A percentile compares a stretch with the other conserved stretches of the same genome.
Conservation (phyloP, 2,888 invertebrate species). For the Ceriagrion tenellum region DNA sequence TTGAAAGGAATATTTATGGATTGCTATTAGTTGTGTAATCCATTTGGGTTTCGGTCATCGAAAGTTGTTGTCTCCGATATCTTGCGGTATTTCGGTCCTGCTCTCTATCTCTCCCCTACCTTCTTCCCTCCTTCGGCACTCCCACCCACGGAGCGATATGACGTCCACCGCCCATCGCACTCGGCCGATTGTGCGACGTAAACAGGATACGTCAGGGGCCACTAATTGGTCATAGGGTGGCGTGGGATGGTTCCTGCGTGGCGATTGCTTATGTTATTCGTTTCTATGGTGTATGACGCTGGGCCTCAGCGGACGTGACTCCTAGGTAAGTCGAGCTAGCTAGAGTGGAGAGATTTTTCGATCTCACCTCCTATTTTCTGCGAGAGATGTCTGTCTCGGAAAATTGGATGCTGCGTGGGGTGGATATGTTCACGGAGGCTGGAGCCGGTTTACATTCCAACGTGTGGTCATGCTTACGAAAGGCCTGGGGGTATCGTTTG, state of each 20-base stretch:
- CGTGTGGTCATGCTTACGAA: too few relatives aligned
- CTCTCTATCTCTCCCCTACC: background rate
- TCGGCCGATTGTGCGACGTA: background rate
- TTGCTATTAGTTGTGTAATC: background rate
- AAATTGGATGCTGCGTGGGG: too few relatives aligned
- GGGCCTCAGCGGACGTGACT: background rate
- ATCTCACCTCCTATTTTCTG: background rate
- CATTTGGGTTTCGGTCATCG: background rate
- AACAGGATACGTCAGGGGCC: conserved; percentile 39
- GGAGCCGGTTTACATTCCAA: too few relatives aligned
- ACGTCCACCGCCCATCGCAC: background rate
- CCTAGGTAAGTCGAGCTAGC: background rate
- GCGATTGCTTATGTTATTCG: background rate
- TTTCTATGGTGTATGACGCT: background rate
- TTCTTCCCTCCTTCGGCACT: background rate
- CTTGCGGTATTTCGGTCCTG: background rate
- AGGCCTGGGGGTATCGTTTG: too few relatives aligned
- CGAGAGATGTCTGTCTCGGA: background rate
- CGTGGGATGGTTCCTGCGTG: background rate
- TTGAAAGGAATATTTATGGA: background rate
- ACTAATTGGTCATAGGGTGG: background rate
- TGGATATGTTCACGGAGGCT: too few relatives aligned
- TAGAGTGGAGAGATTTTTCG: background rate
- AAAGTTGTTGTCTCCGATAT: background rate
- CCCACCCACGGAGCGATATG: background rate